Percentiles rank a stretch among this genome's conserved stretches.
phyloP scores from a whole-genome alignment of 2,888 invertebrate species.

The Philonicus albiceps region DNA sequence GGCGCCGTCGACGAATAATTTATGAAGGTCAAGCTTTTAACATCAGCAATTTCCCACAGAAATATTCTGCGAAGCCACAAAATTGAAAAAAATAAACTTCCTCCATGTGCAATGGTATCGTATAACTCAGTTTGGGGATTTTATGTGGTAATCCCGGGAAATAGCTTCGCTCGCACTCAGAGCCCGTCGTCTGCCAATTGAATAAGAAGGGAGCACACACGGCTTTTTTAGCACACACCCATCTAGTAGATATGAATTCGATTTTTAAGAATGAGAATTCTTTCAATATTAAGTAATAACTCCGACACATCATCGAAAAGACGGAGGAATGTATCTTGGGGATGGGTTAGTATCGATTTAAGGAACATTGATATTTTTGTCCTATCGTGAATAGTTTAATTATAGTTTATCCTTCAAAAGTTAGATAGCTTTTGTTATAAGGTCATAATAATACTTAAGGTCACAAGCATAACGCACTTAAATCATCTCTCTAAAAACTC shows the following conservation, averaged over 20 bases:
- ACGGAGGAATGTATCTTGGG: neutral
- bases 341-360: neutral
- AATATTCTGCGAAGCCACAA: conserved; percentile 6
- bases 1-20: conserved; percentile 28
- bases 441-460: too few species aligned
- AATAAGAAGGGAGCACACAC: neutral
- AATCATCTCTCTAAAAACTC: too few species aligned
- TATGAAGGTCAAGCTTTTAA: conserved; percentile 32
- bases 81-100: conserved; percentile 30
- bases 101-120: conserved; percentile 18
- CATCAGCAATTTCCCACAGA: neutral
- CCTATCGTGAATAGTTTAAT: neutral
- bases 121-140: conserved; percentile 21
- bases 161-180: neutral
- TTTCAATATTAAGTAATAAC: neutral
- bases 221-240: neutral
- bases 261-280: neutral
- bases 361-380: neutral
- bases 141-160: conserved; percentile 12
- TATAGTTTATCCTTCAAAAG: neutral
- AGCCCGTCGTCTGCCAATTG: neutral
- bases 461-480: too few species aligned
- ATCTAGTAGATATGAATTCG: neutral
- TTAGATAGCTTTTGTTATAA: too few species aligned
- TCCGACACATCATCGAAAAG: neutral